These are phyloP conservation scores for Aviceda subcristata DNA, from an alignment of 2,113 vertebrate genomes.

Conservation along the genomic window DNA sequence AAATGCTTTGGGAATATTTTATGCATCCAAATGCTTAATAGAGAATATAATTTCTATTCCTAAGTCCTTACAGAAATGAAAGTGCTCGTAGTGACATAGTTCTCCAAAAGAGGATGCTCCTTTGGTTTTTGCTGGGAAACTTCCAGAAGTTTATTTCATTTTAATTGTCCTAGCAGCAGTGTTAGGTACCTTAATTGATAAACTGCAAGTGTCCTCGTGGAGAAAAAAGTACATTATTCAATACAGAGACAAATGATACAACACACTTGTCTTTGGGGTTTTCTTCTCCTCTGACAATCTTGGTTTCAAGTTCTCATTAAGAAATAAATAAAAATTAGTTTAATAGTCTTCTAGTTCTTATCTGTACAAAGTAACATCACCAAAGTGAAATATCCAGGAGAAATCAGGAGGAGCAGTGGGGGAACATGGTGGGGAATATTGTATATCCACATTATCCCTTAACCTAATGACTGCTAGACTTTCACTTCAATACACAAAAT, in stretches of 20 bases:
- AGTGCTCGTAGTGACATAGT: neutral
- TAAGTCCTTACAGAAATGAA: neutral
- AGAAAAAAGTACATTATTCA: neutral
- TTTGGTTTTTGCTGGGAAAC: neutral
- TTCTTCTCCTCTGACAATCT: neutral
- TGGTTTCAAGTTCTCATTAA: neutral
- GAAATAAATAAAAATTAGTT: neutral
- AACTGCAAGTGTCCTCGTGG: neutral
- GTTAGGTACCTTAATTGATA: neutral
- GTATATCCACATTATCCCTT: neutral
- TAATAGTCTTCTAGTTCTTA: neutral
- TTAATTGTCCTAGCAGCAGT: neutral
- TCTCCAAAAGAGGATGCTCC: neutral
- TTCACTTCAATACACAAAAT: neutral
- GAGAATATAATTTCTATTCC: neutral
- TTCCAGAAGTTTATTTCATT: neutral
- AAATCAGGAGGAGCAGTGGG: neutral
- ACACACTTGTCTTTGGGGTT: fast-evolving
- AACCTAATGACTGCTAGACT: neutral
- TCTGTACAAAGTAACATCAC: neutral
- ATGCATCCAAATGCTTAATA: neutral
- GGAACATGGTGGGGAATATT: neutral
- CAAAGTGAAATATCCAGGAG: neutral
- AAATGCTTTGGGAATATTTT: neutral
- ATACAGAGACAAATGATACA: neutral